Base-by-base conservation (phyloP, 2,888 invertebrate species). In the Coenonympha arcania region DNA sequence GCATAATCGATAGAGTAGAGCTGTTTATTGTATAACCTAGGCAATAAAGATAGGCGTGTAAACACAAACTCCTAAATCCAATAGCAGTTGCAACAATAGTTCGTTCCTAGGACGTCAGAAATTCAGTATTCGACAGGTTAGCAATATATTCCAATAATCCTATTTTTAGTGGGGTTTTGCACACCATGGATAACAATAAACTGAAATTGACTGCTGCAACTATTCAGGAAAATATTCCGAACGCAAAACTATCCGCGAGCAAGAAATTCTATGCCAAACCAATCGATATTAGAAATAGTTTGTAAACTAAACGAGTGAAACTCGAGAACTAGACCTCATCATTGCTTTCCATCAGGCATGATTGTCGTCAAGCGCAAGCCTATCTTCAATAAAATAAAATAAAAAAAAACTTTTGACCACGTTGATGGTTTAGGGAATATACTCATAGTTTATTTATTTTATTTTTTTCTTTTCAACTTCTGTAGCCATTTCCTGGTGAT, bases 61-160 rank as follows among this genome's bases (percentile, higher is more conserved):
- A 22, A 41, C 18, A 6, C 16, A 11, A 28, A 28, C 6, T 28
- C 9, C 5, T 8, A 40, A 40, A 26, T 40, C 6, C n/a, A 41
- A 11, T 28, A 28, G n/a, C 11, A 15, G 28, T 18, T n/a, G 6
- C 11, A 6, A 31, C 31, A 43, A 43, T 22, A 20, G 13, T 31
- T 22, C 15, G 15, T 43, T 31, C 9, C 8, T 20, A 9, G 3
- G 13, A 15, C 9, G 31, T 31, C 15, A 26, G 19, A 43, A 30
- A 31, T 31, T 43, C 22, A 13, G 33, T 31, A 43, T 15, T 39
- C 8, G 13, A 30, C 18, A 42, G 42, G 8, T 20, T 20, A 19
- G 31, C 31, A 42, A 42, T 20, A 31, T 43, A 13, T 43, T 43
- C 20, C 31, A 19, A 31, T 42, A 31, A 31, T 19, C 31, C 31